Conservation (phyloP, 2,113 vertebrate species). For the Struthidea cinerea region DNA sequence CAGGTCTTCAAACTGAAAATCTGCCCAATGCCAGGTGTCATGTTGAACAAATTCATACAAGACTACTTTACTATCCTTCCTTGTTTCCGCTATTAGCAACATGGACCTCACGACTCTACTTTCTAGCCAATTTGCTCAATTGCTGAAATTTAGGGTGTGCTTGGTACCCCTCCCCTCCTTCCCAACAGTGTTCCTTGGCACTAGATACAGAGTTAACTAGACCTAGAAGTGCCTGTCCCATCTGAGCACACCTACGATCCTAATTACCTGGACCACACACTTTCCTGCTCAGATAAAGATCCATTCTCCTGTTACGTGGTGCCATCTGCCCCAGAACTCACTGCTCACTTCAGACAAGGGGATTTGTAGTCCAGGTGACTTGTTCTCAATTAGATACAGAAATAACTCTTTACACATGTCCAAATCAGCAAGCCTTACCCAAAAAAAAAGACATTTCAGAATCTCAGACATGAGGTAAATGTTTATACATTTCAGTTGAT, state of each 20-base stretch:
- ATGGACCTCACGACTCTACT: neutral
- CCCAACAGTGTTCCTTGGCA: neutral
- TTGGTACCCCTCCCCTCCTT: neutral
- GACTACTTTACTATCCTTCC: neutral
- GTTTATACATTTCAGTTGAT: neutral
- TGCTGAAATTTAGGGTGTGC: neutral
- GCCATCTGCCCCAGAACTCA: neutral
- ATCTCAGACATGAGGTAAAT: neutral
- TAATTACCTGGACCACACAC: neutral
- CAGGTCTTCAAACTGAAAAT: neutral
- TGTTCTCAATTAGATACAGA: neutral
- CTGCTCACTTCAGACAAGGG: neutral
- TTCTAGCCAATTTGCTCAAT: neutral
- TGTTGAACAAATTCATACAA: neutral
- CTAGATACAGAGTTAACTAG: neutral
- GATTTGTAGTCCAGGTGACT: neutral
- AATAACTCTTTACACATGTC: neutral
- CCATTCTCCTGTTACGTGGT: neutral
- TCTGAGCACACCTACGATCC: neutral
- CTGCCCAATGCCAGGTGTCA: neutral
- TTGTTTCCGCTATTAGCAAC: neutral
- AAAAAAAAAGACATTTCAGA: neutral
- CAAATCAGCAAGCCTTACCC: neutral
- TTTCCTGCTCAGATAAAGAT: neutral
- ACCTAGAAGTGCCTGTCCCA: neutral